Percentiles rank a stretch among this genome's conserved stretches.
phyloP scores from a whole-genome alignment of 2,888 invertebrate genomes.

The Leptinotarsa rubiginosa region DNA sequence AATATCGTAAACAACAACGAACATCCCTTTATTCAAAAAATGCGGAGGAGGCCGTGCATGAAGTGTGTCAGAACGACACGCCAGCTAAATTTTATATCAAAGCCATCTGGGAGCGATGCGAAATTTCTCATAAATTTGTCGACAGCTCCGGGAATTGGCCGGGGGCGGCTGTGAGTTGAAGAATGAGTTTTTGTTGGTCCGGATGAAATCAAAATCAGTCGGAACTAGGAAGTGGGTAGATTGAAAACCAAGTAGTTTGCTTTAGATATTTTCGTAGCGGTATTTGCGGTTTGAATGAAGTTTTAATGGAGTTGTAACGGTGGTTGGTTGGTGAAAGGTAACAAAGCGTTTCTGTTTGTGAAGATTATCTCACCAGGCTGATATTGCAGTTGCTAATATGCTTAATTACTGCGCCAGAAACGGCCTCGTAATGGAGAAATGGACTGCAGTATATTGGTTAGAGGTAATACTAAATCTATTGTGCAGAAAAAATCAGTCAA shows the following conservation, averaged over 20 bases:
- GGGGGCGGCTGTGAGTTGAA: not conserved
- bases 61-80: not conserved
- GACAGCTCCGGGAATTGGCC: not conserved
- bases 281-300: too few species aligned
- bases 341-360: too few species aligned
- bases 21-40: not conserved
- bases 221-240: not conserved
- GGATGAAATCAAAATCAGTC: not conserved
- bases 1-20: not conserved
- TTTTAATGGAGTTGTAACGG: too few species aligned
- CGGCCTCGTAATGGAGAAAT: too few species aligned
- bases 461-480: too few species aligned
- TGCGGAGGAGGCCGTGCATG: not conserved
- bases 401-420: too few species aligned
- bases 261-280: too few species aligned
- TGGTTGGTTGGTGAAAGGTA: too few species aligned
- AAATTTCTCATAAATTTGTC: slow-evolving; percentile 8
- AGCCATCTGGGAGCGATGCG: not conserved
- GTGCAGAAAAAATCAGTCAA: too few species aligned
- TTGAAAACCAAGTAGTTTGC: not conserved
- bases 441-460: too few species aligned
- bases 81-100: slow-evolving; percentile 15
- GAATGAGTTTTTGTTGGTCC: not conserved
- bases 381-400: too few species aligned
- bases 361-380: too few species aligned